Conservation (phyloP, 2,888 invertebrate genomes). For the Caenorhabditis uteleia region DNA sequence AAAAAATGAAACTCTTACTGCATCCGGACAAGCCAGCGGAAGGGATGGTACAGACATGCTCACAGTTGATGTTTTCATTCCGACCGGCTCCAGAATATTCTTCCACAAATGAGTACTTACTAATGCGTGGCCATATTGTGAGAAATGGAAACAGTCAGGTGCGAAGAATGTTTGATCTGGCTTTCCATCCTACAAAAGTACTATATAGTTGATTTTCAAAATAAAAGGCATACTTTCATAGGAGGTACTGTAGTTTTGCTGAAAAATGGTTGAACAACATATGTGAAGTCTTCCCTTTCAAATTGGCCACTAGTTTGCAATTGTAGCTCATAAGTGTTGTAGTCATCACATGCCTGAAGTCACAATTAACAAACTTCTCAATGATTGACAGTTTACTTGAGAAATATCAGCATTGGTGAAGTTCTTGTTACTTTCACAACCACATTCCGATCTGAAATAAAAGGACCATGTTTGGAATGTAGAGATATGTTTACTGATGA, state of each 20-base stretch:
- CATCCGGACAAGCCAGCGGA: conserved; percentile 55
- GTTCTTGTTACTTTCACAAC: conserved; percentile 50
- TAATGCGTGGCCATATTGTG: conserved; percentile 57
- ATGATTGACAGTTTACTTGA: no score
- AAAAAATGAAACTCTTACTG: conserved; percentile 20
- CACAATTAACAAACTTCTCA: no score
- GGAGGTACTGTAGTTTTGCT: conserved; percentile 48
- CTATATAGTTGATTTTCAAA: background rate
- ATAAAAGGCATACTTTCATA: conserved; percentile 27
- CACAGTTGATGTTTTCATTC: conserved; percentile 44
- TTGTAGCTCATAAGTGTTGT: conserved; percentile 43
- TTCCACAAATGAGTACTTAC: conserved; percentile 58
- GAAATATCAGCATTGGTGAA: conserved; percentile 45
- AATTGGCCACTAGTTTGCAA: conserved; percentile 44
- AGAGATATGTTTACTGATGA: conserved; percentile 20
- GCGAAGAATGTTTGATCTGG: conserved; percentile 50
- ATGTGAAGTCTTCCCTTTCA: conserved; percentile 59
- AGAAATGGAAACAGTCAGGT: conserved; percentile 65
- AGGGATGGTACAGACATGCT: conserved; percentile 36
- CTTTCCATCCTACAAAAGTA: conserved; percentile 20
- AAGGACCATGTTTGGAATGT: background rate
- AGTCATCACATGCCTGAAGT: conserved; percentile 41
- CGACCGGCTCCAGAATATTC: conserved; percentile 58
- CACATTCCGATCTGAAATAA: conserved; percentile 34
- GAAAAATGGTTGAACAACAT: conserved; percentile 59